These are phyloP conservation scores for Cheilosia pagana DNA, from an alignment of 2,888 invertebrate species.

Conservation along the genomic window DNA sequence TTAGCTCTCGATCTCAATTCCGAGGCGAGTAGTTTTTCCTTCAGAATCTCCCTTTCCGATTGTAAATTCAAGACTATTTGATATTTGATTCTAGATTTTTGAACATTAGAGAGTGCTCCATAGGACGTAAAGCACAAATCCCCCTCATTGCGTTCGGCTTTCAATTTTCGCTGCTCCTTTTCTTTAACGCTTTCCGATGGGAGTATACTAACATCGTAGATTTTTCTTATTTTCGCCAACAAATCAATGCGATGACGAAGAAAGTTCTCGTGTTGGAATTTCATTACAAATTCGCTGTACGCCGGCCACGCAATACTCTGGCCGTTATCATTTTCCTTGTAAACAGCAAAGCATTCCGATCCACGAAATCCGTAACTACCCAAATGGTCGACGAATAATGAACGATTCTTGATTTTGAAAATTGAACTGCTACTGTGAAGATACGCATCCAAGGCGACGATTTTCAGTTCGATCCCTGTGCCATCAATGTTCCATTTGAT, in stretches of 20 bases:
- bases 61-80: slow-evolving; percentile 76
- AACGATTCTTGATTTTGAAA: slow-evolving; percentile 77
- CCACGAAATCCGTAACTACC: slow-evolving; percentile 72
- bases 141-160: slow-evolving; percentile 69
- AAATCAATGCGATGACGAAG: slow-evolving; percentile 77
- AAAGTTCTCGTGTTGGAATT: slow-evolving; percentile 77
- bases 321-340: neutral
- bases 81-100: slow-evolving; percentile 76
- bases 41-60: slow-evolving; percentile 74
- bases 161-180: neutral
- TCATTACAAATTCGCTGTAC: slow-evolving; percentile 74
- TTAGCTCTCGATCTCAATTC: slow-evolving; percentile 51
- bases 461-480: slow-evolving; percentile 76
- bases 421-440: slow-evolving; percentile 76
- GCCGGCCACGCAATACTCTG: neutral
- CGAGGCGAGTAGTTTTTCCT: slow-evolving; percentile 75
- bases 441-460: slow-evolving; percentile 76
- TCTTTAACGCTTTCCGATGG: neutral
- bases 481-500: slow-evolving; percentile 78
- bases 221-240: slow-evolving; percentile 73
- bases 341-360: neutral
- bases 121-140: slow-evolving; percentile 77
- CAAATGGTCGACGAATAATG: slow-evolving; percentile 76
- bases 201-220: neutral
- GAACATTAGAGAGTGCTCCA: slow-evolving; percentile 76